Evolutionary conservation across 1,140 invertebrate genomes (phyloP).

Genomic region (Pararge aegeria): DNA sequence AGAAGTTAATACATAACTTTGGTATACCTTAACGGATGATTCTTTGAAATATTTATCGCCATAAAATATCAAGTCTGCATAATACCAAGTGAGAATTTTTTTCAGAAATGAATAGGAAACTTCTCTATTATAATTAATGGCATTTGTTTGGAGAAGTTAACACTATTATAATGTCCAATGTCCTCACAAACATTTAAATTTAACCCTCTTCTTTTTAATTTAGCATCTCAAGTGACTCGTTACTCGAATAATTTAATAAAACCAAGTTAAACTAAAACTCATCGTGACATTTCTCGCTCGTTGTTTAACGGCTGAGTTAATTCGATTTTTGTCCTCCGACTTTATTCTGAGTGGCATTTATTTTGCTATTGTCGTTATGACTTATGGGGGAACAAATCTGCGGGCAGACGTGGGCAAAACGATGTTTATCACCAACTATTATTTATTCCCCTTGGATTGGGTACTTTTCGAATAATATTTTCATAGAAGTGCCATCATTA

Average conservation of each 20-base stretch:
- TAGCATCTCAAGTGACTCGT: slow-evolving; percentile 24
- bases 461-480: background rate
- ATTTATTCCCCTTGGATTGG: slow-evolving; percentile 56
- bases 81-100: no score
- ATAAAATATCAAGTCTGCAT: no score
- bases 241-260: slow-evolving; percentile 27
- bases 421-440: slow-evolving; percentile 60
- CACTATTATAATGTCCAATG: no score
- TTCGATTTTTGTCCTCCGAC: slow-evolving; percentile 43
- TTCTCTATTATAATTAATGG: no score
- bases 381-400: slow-evolving; percentile 47
- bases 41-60: no score
- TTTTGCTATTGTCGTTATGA: slow-evolving; percentile 46
- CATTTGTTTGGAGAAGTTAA: no score
- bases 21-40: no score
- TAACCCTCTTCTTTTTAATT: slow-evolving; percentile 18
- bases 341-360: slow-evolving; percentile 32
- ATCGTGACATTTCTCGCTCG: slow-evolving; percentile 26
- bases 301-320: slow-evolving; percentile 39
- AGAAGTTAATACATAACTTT: no score
- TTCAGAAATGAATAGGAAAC: no score
- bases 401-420: slow-evolving; percentile 42
- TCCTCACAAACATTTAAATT: slow-evolving; percentile 1
- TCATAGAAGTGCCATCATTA: no score
- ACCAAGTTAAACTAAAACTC: slow-evolving; percentile 23